phyloP scores from a whole-genome alignment of 2,888 invertebrate genomes.

The Cepaea hortensis region DNA sequence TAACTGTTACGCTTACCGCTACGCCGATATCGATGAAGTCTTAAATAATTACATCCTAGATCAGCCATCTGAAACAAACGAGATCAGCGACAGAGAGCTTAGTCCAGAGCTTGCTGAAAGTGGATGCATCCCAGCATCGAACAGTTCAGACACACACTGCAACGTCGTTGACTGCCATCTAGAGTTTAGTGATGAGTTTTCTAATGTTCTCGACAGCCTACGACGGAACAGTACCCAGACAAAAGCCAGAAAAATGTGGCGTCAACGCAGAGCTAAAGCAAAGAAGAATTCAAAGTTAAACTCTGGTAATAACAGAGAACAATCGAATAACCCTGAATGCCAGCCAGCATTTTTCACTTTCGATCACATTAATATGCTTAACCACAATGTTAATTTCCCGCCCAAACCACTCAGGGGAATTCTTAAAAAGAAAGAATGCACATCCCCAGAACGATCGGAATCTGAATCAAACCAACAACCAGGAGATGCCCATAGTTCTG shows the following conservation, averaged over 20 bases:
- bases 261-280: constrained; percentile 22
- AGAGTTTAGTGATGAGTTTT: constrained; percentile 9
- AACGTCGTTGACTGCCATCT: background rate
- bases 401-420: constrained; percentile 31
- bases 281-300: background rate
- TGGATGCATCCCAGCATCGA: background rate
- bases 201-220: constrained; percentile 42
- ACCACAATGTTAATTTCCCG: background rate
- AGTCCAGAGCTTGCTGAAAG: background rate
- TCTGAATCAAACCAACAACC: background rate
- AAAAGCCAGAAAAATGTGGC: constrained; percentile 43
- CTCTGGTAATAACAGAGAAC: background rate
- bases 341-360: constrained; percentile 16
- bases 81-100: background rate
- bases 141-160: background rate
- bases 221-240: constrained; percentile 40
- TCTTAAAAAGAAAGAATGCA: constrained; percentile 25
- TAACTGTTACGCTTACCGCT: constrained; percentile 34
- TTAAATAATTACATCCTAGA: background rate
- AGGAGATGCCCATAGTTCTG: background rate
- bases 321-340: background rate
- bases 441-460: background rate
- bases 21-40: constrained; percentile 43
- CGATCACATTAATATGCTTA: background rate
- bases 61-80: background rate